phyloP scores from a whole-genome alignment of 2,888 invertebrate genomes.

The Ectemnius lituratus region DNA sequence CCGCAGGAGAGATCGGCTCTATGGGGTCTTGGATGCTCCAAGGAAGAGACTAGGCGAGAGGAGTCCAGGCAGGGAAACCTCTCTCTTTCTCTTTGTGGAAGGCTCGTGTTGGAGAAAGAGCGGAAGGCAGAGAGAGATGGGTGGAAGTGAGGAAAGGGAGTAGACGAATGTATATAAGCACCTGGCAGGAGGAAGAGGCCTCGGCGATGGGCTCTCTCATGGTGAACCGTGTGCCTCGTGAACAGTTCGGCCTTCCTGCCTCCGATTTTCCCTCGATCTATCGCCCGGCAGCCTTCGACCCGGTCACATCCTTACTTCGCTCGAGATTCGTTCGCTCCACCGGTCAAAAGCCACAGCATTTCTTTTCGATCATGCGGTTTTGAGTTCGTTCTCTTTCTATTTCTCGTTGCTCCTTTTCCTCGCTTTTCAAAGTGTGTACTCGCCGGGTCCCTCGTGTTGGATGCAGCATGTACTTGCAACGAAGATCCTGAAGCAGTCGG shows the following conservation, averaged over 20 bases:
- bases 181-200: slow-evolving; percentile 61
- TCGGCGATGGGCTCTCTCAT: slow-evolving; percentile 73
- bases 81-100: too few species aligned
- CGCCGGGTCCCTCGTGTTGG: slow-evolving; percentile 36
- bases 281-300: too few species aligned
- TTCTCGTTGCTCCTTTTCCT: too few species aligned
- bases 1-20: slow-evolving; percentile 35
- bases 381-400: too few species aligned
- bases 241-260: slow-evolving; percentile 52
- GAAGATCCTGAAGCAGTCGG: slow-evolving; percentile 45
- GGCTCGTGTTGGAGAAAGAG: slow-evolving; percentile 17
- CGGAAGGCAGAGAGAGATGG: slow-evolving; percentile 51
- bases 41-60: slow-evolving; percentile 28
- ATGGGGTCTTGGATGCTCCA: slow-evolving; percentile 42
- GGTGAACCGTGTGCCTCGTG: slow-evolving; percentile 70
- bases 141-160: slow-evolving; percentile 58
- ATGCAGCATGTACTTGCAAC: slow-evolving; percentile 66
- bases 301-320: too few species aligned
- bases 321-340: too few species aligned
- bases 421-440: slow-evolving; percentile 39
- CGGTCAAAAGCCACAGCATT: too few species aligned
- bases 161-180: slow-evolving; percentile 71
- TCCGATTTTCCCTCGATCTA: too few species aligned
- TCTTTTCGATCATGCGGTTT: too few species aligned
- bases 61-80: too few species aligned